Evolutionary conservation across 2,888 invertebrate species (phyloP).

Genomic region (Drosophila barbarae): DNA sequence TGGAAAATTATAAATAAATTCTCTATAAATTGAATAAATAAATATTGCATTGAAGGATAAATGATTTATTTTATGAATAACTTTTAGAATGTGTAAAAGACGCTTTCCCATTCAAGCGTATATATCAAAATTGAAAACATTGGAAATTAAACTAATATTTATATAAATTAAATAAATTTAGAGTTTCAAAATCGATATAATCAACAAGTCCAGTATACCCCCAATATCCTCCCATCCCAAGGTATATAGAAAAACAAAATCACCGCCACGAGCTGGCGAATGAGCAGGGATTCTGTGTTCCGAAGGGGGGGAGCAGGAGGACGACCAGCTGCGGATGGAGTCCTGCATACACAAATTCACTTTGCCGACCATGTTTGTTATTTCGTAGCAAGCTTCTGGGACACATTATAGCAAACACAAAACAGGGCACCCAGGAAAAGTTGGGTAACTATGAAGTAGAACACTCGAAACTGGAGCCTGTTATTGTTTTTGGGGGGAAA

Average conservation of each 20-base stretch:
- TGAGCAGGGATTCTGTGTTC: constrained; percentile 3
- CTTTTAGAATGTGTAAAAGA: too few species aligned
- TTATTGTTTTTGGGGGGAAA: constrained; percentile 13
- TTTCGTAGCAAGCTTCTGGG: constrained; percentile 37
- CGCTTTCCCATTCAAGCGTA: too few species aligned
- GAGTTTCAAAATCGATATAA: too few species aligned
- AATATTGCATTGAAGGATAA: too few species aligned
- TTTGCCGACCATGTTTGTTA: constrained; percentile 47
- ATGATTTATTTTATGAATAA: too few species aligned
- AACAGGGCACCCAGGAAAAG: constrained; percentile 19
- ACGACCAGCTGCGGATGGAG: background rate
- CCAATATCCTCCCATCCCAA: too few species aligned
- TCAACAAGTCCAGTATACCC: background rate
- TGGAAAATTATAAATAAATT: too few species aligned
- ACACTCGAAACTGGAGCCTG: constrained; percentile 29
- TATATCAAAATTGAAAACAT: too few species aligned
- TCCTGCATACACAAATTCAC: constrained; percentile 54
- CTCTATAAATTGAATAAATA: too few species aligned
- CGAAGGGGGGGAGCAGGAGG: background rate
- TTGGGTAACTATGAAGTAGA: constrained; percentile 28
- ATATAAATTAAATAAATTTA: too few species aligned
- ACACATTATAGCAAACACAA: constrained; percentile 34
- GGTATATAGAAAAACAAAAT: constrained; percentile 2
- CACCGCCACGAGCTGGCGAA: constrained; percentile 4
- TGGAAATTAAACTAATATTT: too few species aligned